These are phyloP conservation scores for Propithecus deckenii DNA, from an alignment of 2,797 vertebrate genomes.

Conservation along the genomic window DNA sequence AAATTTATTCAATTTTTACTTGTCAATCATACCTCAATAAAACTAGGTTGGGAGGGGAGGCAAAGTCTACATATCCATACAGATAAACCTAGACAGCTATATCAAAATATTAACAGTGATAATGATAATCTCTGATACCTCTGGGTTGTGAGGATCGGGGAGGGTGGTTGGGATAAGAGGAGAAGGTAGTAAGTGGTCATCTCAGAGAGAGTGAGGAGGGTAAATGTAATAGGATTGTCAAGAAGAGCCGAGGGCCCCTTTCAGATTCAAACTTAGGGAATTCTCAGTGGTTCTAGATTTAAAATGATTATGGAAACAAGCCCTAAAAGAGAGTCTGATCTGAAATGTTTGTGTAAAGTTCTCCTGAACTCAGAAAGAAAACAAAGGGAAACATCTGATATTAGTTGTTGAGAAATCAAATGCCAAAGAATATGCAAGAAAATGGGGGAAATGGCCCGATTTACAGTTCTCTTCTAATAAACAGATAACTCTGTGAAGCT, in stretches of 20 bases:
- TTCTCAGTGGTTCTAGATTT: background rate
- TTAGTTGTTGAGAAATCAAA: background rate
- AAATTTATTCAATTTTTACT: background rate
- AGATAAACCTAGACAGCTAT: background rate
- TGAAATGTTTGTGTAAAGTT: background rate
- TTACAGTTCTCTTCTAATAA: background rate
- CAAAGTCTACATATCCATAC: background rate
- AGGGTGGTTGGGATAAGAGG: background rate
- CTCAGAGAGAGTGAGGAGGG: background rate
- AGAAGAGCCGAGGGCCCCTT: background rate
- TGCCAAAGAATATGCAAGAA: background rate
- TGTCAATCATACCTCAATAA: background rate
- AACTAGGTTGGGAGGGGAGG: background rate
- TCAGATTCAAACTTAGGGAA: background rate
- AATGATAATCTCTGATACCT: background rate
- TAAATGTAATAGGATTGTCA: background rate
- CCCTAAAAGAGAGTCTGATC: background rate
- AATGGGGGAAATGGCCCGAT: background rate
- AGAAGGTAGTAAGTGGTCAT: background rate
- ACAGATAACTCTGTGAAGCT: background rate
- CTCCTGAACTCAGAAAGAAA: background rate
- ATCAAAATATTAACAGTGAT: background rate
- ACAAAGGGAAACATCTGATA: background rate
- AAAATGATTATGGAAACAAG: background rate
- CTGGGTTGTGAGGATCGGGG: background rate